phyloP scores from a whole-genome alignment of 1,140 invertebrate genomes.

The Octopus sinensis region DNA sequence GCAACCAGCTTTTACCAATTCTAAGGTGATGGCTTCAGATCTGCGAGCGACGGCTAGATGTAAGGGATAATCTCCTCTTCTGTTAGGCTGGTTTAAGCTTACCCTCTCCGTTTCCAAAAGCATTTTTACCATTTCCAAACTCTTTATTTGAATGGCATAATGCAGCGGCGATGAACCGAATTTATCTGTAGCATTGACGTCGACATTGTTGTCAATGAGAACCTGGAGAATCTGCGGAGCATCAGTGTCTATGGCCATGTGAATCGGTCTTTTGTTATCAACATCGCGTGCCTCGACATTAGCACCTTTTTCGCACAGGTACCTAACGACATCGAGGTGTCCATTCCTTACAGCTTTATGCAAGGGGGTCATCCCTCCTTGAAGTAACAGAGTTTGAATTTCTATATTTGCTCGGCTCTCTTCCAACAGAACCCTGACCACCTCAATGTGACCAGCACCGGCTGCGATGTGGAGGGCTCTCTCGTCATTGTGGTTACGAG shows the following conservation, averaged over 20 bases:
- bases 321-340: background rate
- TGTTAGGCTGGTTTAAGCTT: background rate
- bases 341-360: slow-evolving; percentile 17
- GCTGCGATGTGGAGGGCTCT: slow-evolving; percentile 17
- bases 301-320: slow-evolving; percentile 19
- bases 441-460: slow-evolving; percentile 9
- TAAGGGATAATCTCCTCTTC: slow-evolving; percentile 6
- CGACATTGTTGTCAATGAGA: background rate
- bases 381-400: background rate
- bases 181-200: background rate
- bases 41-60: background rate
- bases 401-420: slow-evolving; percentile 14
- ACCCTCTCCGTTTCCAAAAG: background rate
- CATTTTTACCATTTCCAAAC: slow-evolving; percentile 13
- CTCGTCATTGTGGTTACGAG: slow-evolving; percentile 6
- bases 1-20: slow-evolving; percentile 8
- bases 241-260: slow-evolving; percentile 10
- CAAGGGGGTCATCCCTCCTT: slow-evolving; percentile 8
- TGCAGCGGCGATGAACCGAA: slow-evolving; percentile 4
- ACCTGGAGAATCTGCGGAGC: background rate
- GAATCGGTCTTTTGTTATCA: background rate
- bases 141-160: background rate
- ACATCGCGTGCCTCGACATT: background rate
- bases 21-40: background rate
- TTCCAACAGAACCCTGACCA: slow-evolving; percentile 11